phyloP scores from a whole-genome alignment of 2,113 vertebrate species.

The Zosterops pallidus region DNA sequence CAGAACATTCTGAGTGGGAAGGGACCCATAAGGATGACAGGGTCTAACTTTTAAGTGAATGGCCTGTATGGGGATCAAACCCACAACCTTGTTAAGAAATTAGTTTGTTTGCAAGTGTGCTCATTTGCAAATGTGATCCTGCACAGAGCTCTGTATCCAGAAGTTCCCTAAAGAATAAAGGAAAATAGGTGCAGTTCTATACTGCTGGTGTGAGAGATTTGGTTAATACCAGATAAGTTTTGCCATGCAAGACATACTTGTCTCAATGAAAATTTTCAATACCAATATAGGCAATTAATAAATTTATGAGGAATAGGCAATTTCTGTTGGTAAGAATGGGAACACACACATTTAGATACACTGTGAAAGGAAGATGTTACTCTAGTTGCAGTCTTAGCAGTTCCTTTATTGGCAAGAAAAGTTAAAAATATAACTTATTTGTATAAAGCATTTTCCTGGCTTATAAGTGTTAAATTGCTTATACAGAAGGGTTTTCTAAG shows the following conservation, averaged over 20 bases:
- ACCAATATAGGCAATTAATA: neutral
- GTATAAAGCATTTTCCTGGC: neutral
- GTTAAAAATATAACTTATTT: neutral
- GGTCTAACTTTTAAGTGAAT: neutral
- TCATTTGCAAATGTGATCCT: neutral
- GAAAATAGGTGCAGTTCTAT: neutral
- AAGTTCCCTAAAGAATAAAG: neutral
- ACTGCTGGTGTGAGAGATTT: neutral
- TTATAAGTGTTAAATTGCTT: neutral
- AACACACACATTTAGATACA: neutral
- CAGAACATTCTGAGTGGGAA: neutral
- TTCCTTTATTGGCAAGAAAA: neutral
- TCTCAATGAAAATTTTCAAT: conserved; percentile 5
- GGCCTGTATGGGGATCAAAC: neutral
- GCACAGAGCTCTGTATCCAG: neutral
- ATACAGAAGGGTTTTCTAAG: conserved; percentile 6
- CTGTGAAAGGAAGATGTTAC: conserved; percentile 26
- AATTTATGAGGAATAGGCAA: neutral
- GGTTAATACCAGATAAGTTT: neutral
- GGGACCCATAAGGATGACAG: neutral
- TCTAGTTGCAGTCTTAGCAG: neutral
- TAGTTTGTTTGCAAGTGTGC: neutral
- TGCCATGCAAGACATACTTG: neutral
- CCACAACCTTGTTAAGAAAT: neutral
- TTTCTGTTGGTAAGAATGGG: conserved; percentile 29